Percentiles rank a stretch among this genome's conserved stretches.
These are phyloP conservation scores for Anniella stebbinsi DNA, from an alignment of 2,797 vertebrate species.

Conservation along the genomic window DNA sequence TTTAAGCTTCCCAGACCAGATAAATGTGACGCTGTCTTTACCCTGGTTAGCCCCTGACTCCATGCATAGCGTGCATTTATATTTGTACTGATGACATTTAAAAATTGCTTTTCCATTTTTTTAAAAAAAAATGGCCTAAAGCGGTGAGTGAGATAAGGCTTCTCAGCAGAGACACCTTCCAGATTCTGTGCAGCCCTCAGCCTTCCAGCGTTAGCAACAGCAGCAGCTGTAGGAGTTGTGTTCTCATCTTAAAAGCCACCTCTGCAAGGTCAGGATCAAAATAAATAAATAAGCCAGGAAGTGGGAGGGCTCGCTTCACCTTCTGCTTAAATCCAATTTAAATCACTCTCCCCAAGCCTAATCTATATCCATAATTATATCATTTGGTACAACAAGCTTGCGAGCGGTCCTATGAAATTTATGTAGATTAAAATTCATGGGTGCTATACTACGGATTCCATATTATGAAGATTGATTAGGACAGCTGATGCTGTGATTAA, in stretches of 20 bases:
- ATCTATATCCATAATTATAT: conserved; percentile 81
- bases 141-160: neutral
- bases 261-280: conserved; percentile 57
- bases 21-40: too few species aligned
- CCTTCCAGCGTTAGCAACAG: neutral
- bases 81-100: neutral
- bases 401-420: conserved; percentile 77
- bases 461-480: conserved; percentile 83
- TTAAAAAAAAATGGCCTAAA: neutral
- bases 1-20: too few species aligned
- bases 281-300: conserved; percentile 58
- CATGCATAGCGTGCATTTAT: too few species aligned
- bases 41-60: too few species aligned
- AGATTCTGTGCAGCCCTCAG: neutral
- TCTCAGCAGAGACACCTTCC: neutral
- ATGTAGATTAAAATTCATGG: conserved; percentile 83
- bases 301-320: conserved; percentile 70
- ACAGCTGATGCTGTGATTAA: conserved; percentile 81
- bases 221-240: neutral
- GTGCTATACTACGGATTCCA: conserved; percentile 75
- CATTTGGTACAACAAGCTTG: conserved; percentile 77
- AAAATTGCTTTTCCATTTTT: neutral
- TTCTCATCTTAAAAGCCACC: neutral
- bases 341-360: conserved; percentile 74
- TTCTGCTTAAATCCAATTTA: conserved; percentile 79